A percentile compares a stretch with the other conserved stretches of the same genome.
Evolutionary conservation across 2,797 vertebrate species (phyloP).

Genomic region (Eurystomus glaucurus): DNA sequence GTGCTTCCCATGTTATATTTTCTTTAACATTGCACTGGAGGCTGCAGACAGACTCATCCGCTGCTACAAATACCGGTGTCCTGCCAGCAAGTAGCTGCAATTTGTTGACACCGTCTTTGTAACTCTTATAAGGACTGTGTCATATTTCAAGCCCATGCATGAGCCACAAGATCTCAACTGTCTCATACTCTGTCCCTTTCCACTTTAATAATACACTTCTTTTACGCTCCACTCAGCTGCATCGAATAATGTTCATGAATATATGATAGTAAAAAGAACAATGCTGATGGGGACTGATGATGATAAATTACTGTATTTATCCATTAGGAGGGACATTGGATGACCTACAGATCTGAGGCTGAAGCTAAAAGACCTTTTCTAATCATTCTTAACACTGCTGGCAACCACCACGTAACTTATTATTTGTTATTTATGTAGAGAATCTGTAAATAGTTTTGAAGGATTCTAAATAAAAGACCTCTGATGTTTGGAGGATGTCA

Average conservation of each 20-base stretch:
- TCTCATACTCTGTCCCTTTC: constrained; percentile 31
- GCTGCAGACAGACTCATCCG: neutral
- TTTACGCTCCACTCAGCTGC: constrained; percentile 50
- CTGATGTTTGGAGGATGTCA: neutral
- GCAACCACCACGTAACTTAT: neutral
- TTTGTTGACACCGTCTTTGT: neutral
- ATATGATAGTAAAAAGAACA: constrained; percentile 53
- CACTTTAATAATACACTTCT: constrained; percentile 59
- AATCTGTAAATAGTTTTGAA: constrained; percentile 43
- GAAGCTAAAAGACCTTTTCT: constrained; percentile 56
- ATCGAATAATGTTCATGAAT: constrained; percentile 62
- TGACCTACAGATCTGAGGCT: constrained; percentile 66
- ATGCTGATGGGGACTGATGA: constrained; percentile 67
- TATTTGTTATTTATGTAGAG: neutral
- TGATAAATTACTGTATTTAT: constrained; percentile 77
- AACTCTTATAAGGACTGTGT: neutral
- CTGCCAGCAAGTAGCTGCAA: neutral
- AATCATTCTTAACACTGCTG: constrained; percentile 43
- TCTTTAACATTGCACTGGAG: neutral
- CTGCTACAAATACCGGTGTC: neutral
- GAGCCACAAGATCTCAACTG: neutral
- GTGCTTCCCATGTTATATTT: neutral
- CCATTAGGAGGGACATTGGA: constrained; percentile 69
- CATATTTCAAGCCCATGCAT: neutral
- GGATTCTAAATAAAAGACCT: neutral